Evolutionary conservation across 1,140 invertebrate species (phyloP), one percentile per base, ranked within the genome.

Genomic region (Diprion similis): DNA sequence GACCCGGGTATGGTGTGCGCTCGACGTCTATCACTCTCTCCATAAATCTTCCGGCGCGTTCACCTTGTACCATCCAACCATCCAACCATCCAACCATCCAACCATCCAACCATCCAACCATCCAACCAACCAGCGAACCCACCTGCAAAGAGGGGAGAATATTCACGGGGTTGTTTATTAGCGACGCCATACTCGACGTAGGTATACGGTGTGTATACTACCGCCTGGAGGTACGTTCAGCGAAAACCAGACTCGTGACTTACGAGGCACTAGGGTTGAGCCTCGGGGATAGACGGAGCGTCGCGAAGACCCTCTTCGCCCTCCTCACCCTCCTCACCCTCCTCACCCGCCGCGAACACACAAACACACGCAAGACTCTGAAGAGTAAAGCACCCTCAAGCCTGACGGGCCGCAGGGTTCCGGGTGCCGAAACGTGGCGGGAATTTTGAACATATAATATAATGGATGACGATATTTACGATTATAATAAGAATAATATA

Each of bases 291-390:
- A 24, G 51, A 72, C 51, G 18, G 15, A 11, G 67, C 67, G 15
- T 15, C 15, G 67, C 45, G 59, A 15, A 65, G 59, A 65, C 18
- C 15, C 24, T 37, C 59, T 6, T 37, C 2, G 6, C 24, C 24
- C 24, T 6, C 24, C 24, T n/a, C n/a, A 65, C 18, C 15, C 24
- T 37, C 59, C 24, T 37, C 2, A 37, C 24, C 24, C 24, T 6
- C 24, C 24, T n/a, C n/a, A n/a, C n/a, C n/a, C n/a, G n/a, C 15
- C 51, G 73, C 18, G 17, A 46, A 68, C n/a, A 7, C 51, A 66
- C 37, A 15, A 15, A 46, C 10, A 15, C 13, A 68, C 70, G 73
- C 77, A 80, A 77, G 74, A 77, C 24, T 37, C 2, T 6, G 24
- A 37, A 37, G 24, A 37, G 24, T 37, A 37, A 37, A 37, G 2